Evolutionary conservation across 2,888 invertebrate genomes (phyloP).

Genomic region (Pristionchus exspectatus): DNA sequence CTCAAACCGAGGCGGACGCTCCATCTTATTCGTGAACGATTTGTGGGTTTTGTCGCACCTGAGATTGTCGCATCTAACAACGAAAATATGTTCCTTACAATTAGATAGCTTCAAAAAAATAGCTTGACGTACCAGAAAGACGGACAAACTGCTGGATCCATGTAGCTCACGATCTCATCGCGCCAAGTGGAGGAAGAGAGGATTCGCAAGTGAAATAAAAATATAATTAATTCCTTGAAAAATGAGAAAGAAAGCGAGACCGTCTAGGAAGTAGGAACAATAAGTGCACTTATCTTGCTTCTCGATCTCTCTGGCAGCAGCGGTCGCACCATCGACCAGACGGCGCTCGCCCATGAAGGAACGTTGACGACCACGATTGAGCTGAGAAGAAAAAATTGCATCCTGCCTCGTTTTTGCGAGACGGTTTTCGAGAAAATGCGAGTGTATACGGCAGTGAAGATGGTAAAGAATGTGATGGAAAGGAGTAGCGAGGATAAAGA

Average conservation of each 20-base stretch:
- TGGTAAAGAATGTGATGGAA: too few relatives aligned
- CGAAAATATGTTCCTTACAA: too few relatives aligned
- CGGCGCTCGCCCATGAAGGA: conserved; percentile 70
- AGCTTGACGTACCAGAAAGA: background rate
- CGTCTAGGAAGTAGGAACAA: too few relatives aligned
- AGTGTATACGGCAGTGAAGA: too few relatives aligned
- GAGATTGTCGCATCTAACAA: too few relatives aligned
- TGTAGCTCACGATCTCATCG: background rate
- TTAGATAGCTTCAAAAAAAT: too few relatives aligned
- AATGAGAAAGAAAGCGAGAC: too few relatives aligned
- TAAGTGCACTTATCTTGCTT: conserved; percentile 66
- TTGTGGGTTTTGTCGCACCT: background rate
- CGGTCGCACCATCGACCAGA: conserved; percentile 72
- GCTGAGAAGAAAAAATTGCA: conserved; percentile 21
- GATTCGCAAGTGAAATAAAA: conserved; percentile 22
- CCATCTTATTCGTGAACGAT: background rate
- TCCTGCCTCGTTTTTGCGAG: too few relatives aligned
- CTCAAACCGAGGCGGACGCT: background rate
- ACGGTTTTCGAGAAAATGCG: too few relatives aligned
- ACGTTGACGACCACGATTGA: conserved; percentile 73
- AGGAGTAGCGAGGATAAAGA: too few relatives aligned
- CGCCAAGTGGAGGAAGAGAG: background rate
- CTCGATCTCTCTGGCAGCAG: conserved; percentile 73
- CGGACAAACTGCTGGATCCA: background rate
- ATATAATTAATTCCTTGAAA: too few relatives aligned